Percentiles rank a stretch among this genome's conserved stretches.
These are phyloP conservation scores for Marcusenius ussheri DNA, from an alignment of 2,113 vertebrate genomes.

Conservation along the genomic window DNA sequence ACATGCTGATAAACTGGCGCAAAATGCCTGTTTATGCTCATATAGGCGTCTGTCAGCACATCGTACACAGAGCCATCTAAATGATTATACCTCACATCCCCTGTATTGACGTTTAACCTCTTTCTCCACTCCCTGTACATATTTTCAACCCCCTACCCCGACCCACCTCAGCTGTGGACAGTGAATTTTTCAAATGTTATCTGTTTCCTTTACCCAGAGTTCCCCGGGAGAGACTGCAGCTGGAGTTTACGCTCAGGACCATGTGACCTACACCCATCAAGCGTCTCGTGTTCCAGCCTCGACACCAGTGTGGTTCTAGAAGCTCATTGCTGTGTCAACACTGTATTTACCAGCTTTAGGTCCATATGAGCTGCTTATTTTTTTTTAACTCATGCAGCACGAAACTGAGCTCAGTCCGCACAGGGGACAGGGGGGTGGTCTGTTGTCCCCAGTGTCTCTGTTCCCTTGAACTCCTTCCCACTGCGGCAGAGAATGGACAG, in stretches of 20 bases:
- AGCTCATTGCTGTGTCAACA: constrained; percentile 21
- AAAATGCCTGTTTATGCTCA: neutral
- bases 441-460: neutral
- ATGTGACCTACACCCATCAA: constrained; percentile 9
- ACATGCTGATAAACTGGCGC: neutral
- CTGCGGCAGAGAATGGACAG: neutral
- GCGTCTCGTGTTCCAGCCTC: neutral
- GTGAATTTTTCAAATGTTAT: constrained; percentile 17
- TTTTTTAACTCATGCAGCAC: neutral
- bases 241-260: constrained; percentile 1
- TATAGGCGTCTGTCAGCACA: neutral
- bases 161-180: constrained; percentile 27
- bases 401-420: neutral
- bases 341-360: constrained; percentile 48
- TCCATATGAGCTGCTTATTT: constrained; percentile 26
- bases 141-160: constrained; percentile 45
- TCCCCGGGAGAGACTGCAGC: neutral
- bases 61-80: neutral
- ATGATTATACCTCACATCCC: neutral
- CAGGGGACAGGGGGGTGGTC: neutral
- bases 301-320: constrained; percentile 26
- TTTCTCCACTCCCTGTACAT: neutral
- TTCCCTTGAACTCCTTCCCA: neutral
- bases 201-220: neutral
- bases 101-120: constrained; percentile 2